Base-by-base conservation (phyloP, 2,113 vertebrate species). In the Lepus europaeus region DNA sequence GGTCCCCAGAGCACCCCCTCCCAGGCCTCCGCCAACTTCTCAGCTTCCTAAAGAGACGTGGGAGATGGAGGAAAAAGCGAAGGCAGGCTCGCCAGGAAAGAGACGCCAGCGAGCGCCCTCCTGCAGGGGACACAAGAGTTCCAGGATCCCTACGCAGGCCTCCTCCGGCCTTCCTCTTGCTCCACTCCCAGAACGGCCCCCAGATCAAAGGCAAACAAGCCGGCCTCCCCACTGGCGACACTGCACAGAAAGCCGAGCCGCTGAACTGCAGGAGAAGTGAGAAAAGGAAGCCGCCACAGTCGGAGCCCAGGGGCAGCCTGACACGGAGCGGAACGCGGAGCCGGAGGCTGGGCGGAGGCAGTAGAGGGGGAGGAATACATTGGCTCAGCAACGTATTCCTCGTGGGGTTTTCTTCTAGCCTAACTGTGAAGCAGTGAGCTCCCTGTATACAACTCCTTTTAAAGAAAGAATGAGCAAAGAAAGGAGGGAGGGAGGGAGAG, bases 131-230 rank as follows among this genome's bases (percentile, higher is more conserved):
- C 95, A 99, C 98, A 92, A 99, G 19, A 98, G 98, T 98, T 99
- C 92, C 99, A 99, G 98, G 99, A 99, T 97, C 99, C 99, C 83
- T 99, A 99, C 96, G 99, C 99, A 99, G 99, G 98, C 99, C 99
- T 96, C 99, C 99, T 99, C 99, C 98, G 97, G 98, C 98, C 13
- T 90, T 77, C 76, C 82, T 53, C 20, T 68, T 6, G 12, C 86
- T 72, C 27, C 79, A 12, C 82, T 70, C 20, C 45, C 19, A 59
- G 11, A 80, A 31, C 39, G 68, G 20, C 45, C 1, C 11, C 22
- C n/a, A 53, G n/a, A 53, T 82, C 59, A 63, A 72, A 59, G 59
- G 31, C 53, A 66, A 85, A 73, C 36, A 72, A 20, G 29, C 6
- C 1, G 4, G 45, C 59, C 33, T 51, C 39, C 25, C 63, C 73